These are phyloP conservation scores for Odobenus rosmarus DNA, from an alignment of 2,113 vertebrate species.

Conservation along the genomic window DNA sequence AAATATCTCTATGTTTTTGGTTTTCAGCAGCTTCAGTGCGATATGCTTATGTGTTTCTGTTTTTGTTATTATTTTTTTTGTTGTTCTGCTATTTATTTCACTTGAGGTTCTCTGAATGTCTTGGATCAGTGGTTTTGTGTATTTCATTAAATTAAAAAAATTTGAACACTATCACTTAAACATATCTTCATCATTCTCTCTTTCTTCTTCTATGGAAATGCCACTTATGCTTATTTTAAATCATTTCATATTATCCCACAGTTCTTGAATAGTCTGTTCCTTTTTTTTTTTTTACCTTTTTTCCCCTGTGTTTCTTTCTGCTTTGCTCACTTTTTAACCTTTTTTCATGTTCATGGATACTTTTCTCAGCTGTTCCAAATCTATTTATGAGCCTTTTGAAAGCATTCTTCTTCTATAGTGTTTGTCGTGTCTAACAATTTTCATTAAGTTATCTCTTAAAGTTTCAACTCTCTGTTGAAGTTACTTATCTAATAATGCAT, in stretches of 20 bases:
- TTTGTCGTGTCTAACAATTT: background rate
- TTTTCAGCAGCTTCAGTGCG: background rate
- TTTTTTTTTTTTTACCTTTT: background rate
- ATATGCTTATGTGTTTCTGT: background rate
- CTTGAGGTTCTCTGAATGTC: background rate
- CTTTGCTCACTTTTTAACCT: background rate
- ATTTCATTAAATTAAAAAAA: background rate
- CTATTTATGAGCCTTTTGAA: background rate
- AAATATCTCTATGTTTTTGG: background rate
- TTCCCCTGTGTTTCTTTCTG: background rate
- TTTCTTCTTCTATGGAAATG: background rate
- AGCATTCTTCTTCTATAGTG: background rate
- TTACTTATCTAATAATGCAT: background rate
- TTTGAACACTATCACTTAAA: background rate
- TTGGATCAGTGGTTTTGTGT: background rate
- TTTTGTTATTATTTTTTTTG: background rate
- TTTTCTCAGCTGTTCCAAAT: background rate
- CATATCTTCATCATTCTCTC: background rate
- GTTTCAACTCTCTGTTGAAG: background rate
- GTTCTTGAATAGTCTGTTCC: background rate
- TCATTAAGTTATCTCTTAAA: background rate
- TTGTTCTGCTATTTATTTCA: background rate
- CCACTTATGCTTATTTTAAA: background rate
- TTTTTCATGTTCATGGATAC: background rate
- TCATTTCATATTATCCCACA: background rate